Evolutionary conservation across 2,113 vertebrate genomes (phyloP).

Genomic region (Coptodon bakossiorum): DNA sequence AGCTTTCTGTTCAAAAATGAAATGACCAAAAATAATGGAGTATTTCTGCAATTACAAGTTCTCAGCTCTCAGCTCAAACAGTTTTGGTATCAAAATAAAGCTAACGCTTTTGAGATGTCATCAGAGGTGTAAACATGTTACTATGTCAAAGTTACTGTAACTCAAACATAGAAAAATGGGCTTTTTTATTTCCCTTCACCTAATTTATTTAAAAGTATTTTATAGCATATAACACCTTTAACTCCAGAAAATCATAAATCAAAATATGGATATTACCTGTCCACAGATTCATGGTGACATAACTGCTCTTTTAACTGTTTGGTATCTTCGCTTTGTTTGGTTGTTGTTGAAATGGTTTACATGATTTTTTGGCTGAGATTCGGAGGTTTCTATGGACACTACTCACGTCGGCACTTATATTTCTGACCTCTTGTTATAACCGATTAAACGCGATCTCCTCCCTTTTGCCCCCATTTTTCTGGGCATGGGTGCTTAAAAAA

Average conservation of each 20-base stretch:
- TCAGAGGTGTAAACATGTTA: not conserved
- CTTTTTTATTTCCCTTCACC: not conserved
- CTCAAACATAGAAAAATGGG: not conserved
- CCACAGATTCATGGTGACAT: accelerated
- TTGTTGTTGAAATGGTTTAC: not conserved
- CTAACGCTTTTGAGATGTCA: not conserved
- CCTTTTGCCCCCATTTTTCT: not conserved
- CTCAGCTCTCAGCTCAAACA: not conserved
- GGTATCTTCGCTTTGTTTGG: not conserved
- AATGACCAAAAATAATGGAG: accelerated
- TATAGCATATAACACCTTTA: not conserved
- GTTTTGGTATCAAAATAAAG: not conserved
- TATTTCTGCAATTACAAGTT: not conserved
- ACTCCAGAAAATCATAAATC: not conserved
- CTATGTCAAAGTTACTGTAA: not conserved
- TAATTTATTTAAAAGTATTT: not conserved
- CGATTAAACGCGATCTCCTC: accelerated
- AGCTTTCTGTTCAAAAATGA: not conserved
- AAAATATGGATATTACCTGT: not conserved
- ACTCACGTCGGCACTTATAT: not conserved
- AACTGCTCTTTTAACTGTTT: not conserved
- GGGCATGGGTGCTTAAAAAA: not conserved
- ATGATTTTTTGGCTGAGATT: not conserved
- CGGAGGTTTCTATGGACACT: not conserved
- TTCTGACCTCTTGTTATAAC: not conserved